Percentiles rank a stretch among this genome's conserved stretches.
Evolutionary conservation across 2,888 invertebrate species (phyloP).

Genomic region (Cybosia mesomella): DNA sequence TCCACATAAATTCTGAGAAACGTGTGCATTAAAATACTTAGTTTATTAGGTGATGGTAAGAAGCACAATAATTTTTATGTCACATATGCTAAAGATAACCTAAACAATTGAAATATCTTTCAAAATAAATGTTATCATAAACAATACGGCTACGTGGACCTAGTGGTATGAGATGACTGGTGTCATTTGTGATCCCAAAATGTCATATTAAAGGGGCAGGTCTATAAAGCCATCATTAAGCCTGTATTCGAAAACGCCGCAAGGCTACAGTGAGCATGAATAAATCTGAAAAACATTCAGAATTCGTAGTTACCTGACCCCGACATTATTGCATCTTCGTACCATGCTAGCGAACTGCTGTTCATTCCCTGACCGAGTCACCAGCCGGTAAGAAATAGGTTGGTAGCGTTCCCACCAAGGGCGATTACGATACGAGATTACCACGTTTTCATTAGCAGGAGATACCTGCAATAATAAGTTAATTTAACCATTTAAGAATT

Average conservation of each 20-base stretch:
- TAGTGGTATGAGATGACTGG: too few species aligned
- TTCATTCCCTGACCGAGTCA: constrained; percentile 92
- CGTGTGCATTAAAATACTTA: background rate
- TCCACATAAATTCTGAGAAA: constrained; percentile 92
- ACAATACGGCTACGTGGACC: too few species aligned
- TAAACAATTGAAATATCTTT: background rate
- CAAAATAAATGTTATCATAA: background rate
- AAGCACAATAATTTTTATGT: too few species aligned
- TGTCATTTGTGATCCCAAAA: too few species aligned
- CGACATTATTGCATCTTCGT: constrained; percentile 91
- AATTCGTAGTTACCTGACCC: constrained; percentile 86
- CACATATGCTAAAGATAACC: background rate
- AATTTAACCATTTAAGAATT: too few species aligned
- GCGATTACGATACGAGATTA: constrained; percentile 84
- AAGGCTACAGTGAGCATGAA: too few species aligned
- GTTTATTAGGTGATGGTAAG: background rate
- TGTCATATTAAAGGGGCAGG: too few species aligned
- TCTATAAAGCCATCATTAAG: too few species aligned
- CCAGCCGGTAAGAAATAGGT: constrained; percentile 92
- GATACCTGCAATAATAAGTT: constrained; percentile 86
- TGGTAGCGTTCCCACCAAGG: constrained; percentile 98
- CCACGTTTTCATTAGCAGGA: constrained; percentile 91
- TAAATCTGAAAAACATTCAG: background rate
- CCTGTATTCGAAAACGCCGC: too few species aligned
- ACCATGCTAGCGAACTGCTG: constrained; percentile 92